Evolutionary conservation across 2,113 vertebrate genomes (phyloP), one percentile per base, ranked within the genome.

Genomic region (Thermophis baileyi): DNA sequence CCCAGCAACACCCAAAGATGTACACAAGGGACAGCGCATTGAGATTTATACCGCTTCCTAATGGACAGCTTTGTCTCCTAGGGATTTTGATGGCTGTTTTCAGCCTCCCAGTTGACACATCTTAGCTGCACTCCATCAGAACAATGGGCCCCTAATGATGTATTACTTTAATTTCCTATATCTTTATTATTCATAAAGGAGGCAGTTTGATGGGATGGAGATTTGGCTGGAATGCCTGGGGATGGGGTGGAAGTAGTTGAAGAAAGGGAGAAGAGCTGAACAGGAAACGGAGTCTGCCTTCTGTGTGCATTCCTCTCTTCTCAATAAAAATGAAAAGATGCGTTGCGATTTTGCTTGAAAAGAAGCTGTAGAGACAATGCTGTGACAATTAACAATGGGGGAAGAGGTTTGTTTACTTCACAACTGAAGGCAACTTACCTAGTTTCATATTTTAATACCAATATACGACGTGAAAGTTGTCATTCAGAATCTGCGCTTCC

Each of bases 151-250:
- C 91, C 91, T 89, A 89, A 89, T 92, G 91, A 92, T 89, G 60
- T 81, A 81, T 89, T 89, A 74, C 60, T 92, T 92, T 92, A 92
- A 92, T 92, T 81, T 89, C 35, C 25, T 89, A 54, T 81, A 92
- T 54, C 87, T 92, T 81, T 89, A 47, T 92, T 92, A 92, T 92
- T 92, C 74, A 92, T 92, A 92, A 92, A 87, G 25, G n/a, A 89
- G 87, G 91, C 87, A 63, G 60, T 92, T 54, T 74, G 49, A 50
- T 54, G 35, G 50, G 49, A 81, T 81, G 87, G 60, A 51, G 91
- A 92, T 40, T 89, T 81, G 49, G 91, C 91, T 89, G 27, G 50
- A 44, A 88, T 74, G 50, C 91, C 40, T 22, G 49, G 3, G 51
- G 35, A 3, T n/a, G 22, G 91, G 47, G 6, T 27, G 11, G 85